Conservation (phyloP, 2,797 vertebrate genomes). For the Macropodus opercularis region DNA sequence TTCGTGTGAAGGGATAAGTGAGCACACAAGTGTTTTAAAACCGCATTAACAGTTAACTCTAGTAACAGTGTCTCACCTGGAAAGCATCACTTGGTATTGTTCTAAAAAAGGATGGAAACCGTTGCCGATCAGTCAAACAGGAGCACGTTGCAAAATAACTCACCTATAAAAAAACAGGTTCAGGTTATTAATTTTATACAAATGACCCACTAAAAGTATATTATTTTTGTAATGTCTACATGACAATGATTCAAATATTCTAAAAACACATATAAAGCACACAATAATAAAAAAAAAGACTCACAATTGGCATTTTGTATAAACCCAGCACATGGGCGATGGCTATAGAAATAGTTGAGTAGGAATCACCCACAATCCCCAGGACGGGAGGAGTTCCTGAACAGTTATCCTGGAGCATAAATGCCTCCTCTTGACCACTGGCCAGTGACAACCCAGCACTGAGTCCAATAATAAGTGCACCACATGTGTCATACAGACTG, state of each 20-base stretch:
- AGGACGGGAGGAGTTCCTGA: slow-evolving; percentile 47
- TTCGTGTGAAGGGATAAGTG: background rate
- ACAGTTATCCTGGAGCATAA: slow-evolving; percentile 45
- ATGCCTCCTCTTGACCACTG: slow-evolving; percentile 52
- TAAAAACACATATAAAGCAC: too few species aligned
- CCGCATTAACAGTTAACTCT: background rate
- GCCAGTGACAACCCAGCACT: slow-evolving; percentile 69
- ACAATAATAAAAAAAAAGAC: background rate
- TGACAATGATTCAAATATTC: background rate
- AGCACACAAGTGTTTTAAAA: background rate
- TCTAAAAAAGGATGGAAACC: slow-evolving; percentile 64
- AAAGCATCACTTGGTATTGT: slow-evolving; percentile 78
- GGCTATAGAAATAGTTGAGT: slow-evolving; percentile 55
- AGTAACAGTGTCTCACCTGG: slow-evolving; percentile 49
- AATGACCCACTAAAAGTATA: too few species aligned
- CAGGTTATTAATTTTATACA: too few species aligned
- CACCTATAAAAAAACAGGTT: slow-evolving; percentile 67
- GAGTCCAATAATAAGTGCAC: slow-evolving; percentile 69
- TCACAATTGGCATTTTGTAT: slow-evolving; percentile 58
- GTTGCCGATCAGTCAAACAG: slow-evolving; percentile 51
- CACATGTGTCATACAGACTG: slow-evolving; percentile 79
- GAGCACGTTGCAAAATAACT: slow-evolving; percentile 76
- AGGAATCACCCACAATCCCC: slow-evolving; percentile 63
- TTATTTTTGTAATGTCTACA: too few species aligned
- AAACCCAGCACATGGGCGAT: slow-evolving; percentile 52